Evolutionary conservation across 2,888 invertebrate genomes (phyloP), one percentile per base, ranked within the genome.

Genomic region (Agrotis puta): DNA sequence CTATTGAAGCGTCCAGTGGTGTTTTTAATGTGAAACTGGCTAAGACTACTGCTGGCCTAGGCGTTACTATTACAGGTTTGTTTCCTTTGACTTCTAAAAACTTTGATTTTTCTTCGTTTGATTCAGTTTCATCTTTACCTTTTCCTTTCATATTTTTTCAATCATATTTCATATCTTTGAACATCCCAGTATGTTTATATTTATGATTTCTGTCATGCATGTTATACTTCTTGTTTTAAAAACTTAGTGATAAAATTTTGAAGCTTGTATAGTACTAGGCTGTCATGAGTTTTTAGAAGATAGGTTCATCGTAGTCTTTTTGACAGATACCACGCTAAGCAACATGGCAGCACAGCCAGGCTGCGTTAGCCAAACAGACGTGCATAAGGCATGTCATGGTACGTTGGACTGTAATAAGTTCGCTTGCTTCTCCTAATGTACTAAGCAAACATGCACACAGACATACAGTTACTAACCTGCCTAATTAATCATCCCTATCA

Each of bases 1-100:
- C 98, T 0, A 98, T 99, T 57, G 98, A 99, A 79, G 98, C 99
- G 2, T 98, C 98, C 7, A 98, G 98, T 85, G 99, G 99, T 0
- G 98, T 98, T 0, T 99, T 99, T 89, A 98, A 98, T 79, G 99
- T 99, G 0, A 98, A 98, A 92, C 96, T 99, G 64, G 98, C 98
- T 6, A 97, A 98, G 84, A 97, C 97, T 43, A 97, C 97, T 51
- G 97, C 97, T 39, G 98, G 98, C 6, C 96, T 99, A 18, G 99
- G 99, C 3, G 97, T 99, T 51, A 99, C 98, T n/a, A 98, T 99
- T 11, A 98, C 98, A 90, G 98, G 98, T 97, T 93, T 22, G 64
- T 68, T 45, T 9, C 13, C 11, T 18, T 13, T 3, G n/a, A 2
- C 14, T 13, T 0, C 6, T 4, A 1, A 18, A 51, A 11, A 9